These are phyloP conservation scores for Podiceps cristatus DNA, from an alignment of 2,113 vertebrate genomes.

Conservation along the genomic window DNA sequence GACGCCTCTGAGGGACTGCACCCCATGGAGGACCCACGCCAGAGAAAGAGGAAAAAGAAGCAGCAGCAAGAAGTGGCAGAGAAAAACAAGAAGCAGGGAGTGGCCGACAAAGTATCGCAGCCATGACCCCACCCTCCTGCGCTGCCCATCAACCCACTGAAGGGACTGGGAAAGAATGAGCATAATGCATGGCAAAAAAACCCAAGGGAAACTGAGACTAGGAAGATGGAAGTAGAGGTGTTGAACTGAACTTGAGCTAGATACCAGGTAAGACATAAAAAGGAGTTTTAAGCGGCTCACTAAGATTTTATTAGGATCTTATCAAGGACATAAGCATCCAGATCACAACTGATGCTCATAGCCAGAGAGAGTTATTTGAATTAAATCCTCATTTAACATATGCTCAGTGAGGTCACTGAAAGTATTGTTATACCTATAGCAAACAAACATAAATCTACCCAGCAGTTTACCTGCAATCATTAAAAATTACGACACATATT, in stretches of 20 bases:
- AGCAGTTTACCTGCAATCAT: neutral
- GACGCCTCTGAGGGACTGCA: neutral
- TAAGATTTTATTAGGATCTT: neutral
- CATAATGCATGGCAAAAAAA: neutral
- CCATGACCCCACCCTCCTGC: neutral
- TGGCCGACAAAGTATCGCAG: neutral
- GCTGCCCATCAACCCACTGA: rapidly evolving
- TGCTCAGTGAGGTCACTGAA: neutral
- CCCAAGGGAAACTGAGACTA: neutral
- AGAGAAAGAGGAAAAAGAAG: neutral
- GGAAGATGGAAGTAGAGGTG: neutral
- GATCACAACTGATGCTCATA: neutral
- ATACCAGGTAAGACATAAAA: neutral
- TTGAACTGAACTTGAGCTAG: neutral
- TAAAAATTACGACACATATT: neutral
- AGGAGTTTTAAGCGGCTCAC: neutral
- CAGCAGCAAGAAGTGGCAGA: neutral
- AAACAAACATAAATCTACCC: neutral
- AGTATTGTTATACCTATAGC: neutral
- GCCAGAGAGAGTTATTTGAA: neutral
- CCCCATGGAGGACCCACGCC: neutral
- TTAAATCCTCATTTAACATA: neutral
- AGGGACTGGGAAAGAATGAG: neutral
- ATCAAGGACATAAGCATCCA: neutral
- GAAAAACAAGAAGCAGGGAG: neutral